These are phyloP conservation scores for Lates japonicus DNA, from an alignment of 2,797 vertebrate species.

Conservation along the genomic window DNA sequence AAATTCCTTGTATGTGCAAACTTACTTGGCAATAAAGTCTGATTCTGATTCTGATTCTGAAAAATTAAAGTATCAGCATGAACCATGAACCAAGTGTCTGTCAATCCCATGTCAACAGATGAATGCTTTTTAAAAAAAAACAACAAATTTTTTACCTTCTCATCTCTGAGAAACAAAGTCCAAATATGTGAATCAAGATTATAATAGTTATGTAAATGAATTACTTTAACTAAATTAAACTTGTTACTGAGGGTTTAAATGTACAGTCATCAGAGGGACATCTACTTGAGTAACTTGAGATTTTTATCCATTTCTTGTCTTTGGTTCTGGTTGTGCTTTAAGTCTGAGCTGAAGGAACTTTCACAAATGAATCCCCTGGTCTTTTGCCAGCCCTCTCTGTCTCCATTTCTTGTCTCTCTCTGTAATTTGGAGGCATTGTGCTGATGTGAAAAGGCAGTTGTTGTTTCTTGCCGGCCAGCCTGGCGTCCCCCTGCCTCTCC, in stretches of 20 bases:
- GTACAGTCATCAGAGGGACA: not conserved
- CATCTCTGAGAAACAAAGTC: not conserved
- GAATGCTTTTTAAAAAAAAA: no score
- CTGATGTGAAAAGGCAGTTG: constrained; percentile 87
- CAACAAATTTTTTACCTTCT: no score
- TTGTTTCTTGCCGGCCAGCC: constrained; percentile 85
- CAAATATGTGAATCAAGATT: not conserved
- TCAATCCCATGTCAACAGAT: no score
- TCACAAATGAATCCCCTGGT: constrained; percentile 44
- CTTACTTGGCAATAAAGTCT: no score
- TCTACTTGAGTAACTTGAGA: not conserved
- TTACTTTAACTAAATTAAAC: not conserved
- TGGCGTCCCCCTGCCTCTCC: constrained; percentile 76
- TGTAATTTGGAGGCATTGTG: constrained; percentile 76
- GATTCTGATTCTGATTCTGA: no score
- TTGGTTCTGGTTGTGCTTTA: not conserved
- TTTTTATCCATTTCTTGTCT: not conserved
- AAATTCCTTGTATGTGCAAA: no score
- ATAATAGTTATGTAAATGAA: no score
- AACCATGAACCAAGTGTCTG: no score
- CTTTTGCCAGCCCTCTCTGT: constrained; percentile 47
- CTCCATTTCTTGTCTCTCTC: constrained; percentile 56
- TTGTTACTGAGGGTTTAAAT: not conserved
- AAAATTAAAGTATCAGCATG: no score
- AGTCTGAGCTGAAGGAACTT: constrained; percentile 14